phyloP scores from a whole-genome alignment of 2,888 invertebrate genomes.

The Dicyrtoma fusca region DNA sequence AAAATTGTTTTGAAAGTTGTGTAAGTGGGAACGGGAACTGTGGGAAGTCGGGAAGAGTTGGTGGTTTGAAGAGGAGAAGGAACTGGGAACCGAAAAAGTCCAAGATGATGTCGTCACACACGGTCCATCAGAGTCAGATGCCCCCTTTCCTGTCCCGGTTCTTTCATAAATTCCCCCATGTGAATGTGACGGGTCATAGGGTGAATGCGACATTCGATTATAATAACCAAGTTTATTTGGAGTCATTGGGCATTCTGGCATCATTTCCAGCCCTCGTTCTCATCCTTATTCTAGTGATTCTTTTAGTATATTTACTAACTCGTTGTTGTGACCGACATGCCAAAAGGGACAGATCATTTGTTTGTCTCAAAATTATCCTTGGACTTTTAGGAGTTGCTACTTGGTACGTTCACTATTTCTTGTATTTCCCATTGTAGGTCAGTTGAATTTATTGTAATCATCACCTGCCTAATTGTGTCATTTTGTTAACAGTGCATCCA shows the following conservation, averaged over 20 bases:
- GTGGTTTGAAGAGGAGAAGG: too few species aligned
- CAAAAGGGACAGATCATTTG: slow-evolving; percentile 83
- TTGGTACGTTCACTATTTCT: slow-evolving; percentile 66
- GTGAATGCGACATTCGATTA: slow-evolving; percentile 92
- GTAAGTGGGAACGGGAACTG: too few species aligned
- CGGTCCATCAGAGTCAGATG: slow-evolving; percentile 1
- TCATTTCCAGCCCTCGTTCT: slow-evolving; percentile 93
- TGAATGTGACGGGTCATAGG: slow-evolving; percentile 85
- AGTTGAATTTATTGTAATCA: too few species aligned
- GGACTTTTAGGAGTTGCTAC: slow-evolving; percentile 74
- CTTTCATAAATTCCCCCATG: slow-evolving; percentile 74
- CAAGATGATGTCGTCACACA: too few species aligned
- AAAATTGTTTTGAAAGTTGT: too few species aligned
- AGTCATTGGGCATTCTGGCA: slow-evolving; percentile 91
- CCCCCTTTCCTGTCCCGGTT: slow-evolving; percentile 54
- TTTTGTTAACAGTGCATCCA: slow-evolving; percentile 67
- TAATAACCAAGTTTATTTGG: slow-evolving; percentile 83
- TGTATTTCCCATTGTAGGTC: too few species aligned
- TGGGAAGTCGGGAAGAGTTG: too few species aligned
- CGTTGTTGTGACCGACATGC: slow-evolving; percentile 95
- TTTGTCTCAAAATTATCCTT: slow-evolving; percentile 70
- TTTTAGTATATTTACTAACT: slow-evolving; percentile 89
- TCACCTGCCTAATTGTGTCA: neutral
- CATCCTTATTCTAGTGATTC: slow-evolving; percentile 83
- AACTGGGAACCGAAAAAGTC: too few species aligned